A percentile compares a stretch with the other conserved stretches of the same genome.
Evolutionary conservation across 2,113 vertebrate species (phyloP).

Genomic region (Rhea pennata): DNA sequence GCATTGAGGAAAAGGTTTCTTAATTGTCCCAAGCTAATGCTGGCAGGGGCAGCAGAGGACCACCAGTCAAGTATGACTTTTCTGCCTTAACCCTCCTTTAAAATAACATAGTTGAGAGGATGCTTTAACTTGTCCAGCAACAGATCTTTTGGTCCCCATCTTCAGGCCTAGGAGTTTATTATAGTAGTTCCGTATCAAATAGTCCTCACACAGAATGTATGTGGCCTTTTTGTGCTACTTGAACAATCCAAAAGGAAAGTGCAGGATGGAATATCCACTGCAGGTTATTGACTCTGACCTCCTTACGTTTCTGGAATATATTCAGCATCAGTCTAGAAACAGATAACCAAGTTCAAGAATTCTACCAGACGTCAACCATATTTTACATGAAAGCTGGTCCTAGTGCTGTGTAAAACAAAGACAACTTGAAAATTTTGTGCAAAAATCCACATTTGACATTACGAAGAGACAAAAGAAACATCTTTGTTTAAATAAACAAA

Average conservation of each 20-base stretch:
- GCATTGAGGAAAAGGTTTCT: not conserved
- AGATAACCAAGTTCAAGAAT: not conserved
- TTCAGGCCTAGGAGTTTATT: not conserved
- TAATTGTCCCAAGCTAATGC: not conserved
- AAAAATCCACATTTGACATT: not conserved
- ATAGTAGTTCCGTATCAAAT: not conserved
- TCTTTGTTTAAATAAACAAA: not conserved
- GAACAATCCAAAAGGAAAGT: not conserved
- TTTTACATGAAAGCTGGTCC: not conserved
- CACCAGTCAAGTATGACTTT: fast-evolving
- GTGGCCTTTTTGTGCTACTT: not conserved
- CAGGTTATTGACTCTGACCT: not conserved
- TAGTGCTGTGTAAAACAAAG: not conserved
- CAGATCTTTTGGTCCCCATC: not conserved
- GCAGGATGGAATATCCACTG: not conserved
- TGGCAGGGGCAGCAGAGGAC: not conserved
- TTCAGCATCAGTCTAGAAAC: not conserved
- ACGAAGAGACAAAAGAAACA: not conserved
- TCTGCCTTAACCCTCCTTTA: not conserved
- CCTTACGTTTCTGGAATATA: not conserved
- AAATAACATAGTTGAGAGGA: not conserved
- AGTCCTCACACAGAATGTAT: fast-evolving
- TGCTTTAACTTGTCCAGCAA: not conserved
- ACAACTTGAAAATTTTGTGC: not conserved
- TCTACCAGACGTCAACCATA: not conserved